phyloP scores from a whole-genome alignment of 2,888 invertebrate genomes.

The Tetrapedia diversipes region DNA sequence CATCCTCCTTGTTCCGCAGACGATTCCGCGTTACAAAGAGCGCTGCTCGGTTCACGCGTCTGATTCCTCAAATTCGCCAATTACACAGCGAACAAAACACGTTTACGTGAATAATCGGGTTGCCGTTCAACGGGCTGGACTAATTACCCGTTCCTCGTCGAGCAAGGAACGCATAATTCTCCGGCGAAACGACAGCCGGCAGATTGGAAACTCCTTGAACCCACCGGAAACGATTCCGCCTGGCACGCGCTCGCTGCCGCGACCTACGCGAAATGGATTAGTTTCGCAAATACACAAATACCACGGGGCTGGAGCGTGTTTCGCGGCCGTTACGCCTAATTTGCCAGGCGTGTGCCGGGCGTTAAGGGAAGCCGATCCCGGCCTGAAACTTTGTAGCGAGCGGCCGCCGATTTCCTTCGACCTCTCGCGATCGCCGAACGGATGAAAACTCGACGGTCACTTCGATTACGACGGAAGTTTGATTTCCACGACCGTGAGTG shows the following conservation, averaged over 20 bases:
- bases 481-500: neutral
- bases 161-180: conserved; percentile 58
- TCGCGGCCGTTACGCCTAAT: conserved; percentile 58
- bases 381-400: conserved; percentile 30
- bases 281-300: conserved; percentile 63
- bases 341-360: conserved; percentile 39
- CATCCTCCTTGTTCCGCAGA: too few relatives aligned
- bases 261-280: conserved; percentile 58
- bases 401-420: neutral
- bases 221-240: conserved; percentile 48
- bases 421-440: neutral
- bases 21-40: neutral
- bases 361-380: conserved; percentile 39
- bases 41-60: neutral
- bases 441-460: neutral
- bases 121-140: conserved; percentile 49
- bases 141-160: conserved; percentile 55
- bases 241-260: conserved; percentile 28
- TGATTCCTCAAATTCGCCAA: conserved; percentile 13
- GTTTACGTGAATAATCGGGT: conserved; percentile 59
- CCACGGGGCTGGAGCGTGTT: conserved; percentile 44
- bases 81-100: conserved; percentile 37
- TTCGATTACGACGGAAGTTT: neutral
- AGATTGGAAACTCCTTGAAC: conserved; percentile 64
- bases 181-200: conserved; percentile 58